Evolutionary conservation across 1,140 invertebrate species (phyloP), one percentile per base, ranked within the genome.

Genomic region (Argopecten irradians): DNA sequence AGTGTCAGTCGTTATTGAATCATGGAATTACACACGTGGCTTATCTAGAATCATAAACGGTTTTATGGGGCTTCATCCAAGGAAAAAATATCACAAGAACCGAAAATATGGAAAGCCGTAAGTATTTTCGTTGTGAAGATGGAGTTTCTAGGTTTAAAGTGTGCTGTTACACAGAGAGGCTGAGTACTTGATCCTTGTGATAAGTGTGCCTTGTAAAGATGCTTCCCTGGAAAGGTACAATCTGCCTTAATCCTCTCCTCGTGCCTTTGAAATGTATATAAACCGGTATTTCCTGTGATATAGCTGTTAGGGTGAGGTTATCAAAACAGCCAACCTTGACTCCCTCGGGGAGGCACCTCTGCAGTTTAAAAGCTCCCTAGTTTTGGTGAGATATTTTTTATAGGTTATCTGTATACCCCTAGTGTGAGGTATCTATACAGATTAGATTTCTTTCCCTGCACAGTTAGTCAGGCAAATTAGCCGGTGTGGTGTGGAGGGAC

Each of bases 401-500:
- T 71, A 28, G 55, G 55, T 71, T 71, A 71, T 71, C 55, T 71
- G 55, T 71, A n/a, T n/a, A n/a, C 55, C 55, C 55, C 55, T 71
- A 28, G 55, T 71, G 55, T 71, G 55, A 71, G 55, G 55, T 71
- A 71, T 71, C 55, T 71, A 1, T n/a, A 16, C 8, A 71, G 55
- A 71, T 71, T 71, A 71, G 55, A 11, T 5, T n/a, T 71, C 55
- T 71, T 71, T 71, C 22, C 55, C 55, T 28, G 55, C 22, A 71
- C 55, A 71, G 55, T 71, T 71, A 71, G 55, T n/a, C 55, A 71
- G 55, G 55, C 55, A 71, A 71, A 71, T 71, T 71, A n/a, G 55
- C 55, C 22, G 22, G 55, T n/a, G 55, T 71, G 1, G 55, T 8
- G n/a, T 8, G 8, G 28, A n/a, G n/a, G n/a, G n/a, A n/a, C n/a